Base-by-base conservation (phyloP, 1,140 invertebrate species). In the Zaprionus tsacasi region DNA sequence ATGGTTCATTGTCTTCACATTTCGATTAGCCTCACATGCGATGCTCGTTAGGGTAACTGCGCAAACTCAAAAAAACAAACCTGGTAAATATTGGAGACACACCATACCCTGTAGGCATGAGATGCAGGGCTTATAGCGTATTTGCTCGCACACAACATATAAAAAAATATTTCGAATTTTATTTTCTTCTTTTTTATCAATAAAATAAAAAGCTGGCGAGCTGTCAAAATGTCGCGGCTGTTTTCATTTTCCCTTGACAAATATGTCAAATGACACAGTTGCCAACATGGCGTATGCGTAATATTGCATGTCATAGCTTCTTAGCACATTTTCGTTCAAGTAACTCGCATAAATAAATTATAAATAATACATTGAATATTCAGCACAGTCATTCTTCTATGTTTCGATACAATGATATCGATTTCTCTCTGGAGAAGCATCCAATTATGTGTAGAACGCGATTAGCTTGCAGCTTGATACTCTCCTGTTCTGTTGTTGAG, bases 1-100 rank as follows among this genome's bases (percentile, higher is more conserved):
- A 70, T 43, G 72, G 68, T 71, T 76, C 73, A 76, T 76, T 76
- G 68, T 76, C 73, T 76, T 71, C 43, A 71, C 60, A 72, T 76
- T 65, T 71, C 73, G 73, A 71, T 71, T 71, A 76, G 73, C 60
- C 58, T 35, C 43, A 70, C 33, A 36, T 35, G 12, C 40, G 15
- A 7, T 35, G 33, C 1, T 2, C 48, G 55, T 0, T 8, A n/a
- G n/a, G 36, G 54, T 2, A 30, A 30, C 27, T 76, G 73, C 73
- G 72, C 73, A 76, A 58, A 76, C 73, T 71, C 68, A 11, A 21
- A 12, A 27, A 10, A 25, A 15, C n/a, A 48, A 21, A 27, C 7
- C 25, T 45, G 43, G 5, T 30, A 25, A 21, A 50, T 21, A 21
- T 48, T 21, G 8, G 10, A 25, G 17, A 36, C 27, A 27, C n/a